Evolutionary conservation across 1,140 invertebrate species (phyloP), one percentile per base, ranked within the genome.

Genomic region (Lordiphosa collinella): DNA sequence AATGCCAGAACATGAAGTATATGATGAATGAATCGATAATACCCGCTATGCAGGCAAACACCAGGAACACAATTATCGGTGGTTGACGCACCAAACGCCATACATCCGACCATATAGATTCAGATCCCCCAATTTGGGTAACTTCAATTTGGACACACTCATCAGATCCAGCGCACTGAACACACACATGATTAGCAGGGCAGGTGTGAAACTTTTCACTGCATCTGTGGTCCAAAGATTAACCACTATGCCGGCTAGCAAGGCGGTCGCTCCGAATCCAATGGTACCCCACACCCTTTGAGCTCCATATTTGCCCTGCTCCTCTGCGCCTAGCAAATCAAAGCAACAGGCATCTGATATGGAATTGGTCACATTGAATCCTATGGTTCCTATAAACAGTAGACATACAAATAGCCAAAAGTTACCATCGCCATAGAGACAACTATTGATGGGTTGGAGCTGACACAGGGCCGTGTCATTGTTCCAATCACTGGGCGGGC

Each of bases 291-390:
- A 95, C 1, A 95, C 94, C 36, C 94, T 89, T 82, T 96, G 94
- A 11, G 92, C 91, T 1, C 94, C 94, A 73, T 95, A 96, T 36
- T 92, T 92, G 73, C 92, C 92, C 53, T 93, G 68, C 8, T 82
- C 70, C 9, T 58, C 74, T 86, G 91, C 90, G 93, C 94, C 94
- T 36, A 96, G 91, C 35, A 95, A 90, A 89, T 95, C 94, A 76
- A 95, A 96, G 88, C 94, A 95, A 47, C 95, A 93, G 14, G 94
- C 94, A 89, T 95, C 95, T 31, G 93, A 94, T 18, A 95, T 93
- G 48, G 92, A 94, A 70, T 95, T 95, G 12, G 91, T 91, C 1
- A 95, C 93, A 85, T 95, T 95, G 72, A 93, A 95, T 11, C 93
- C 92, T 60, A 95, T 93, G 1, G 92, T 93, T 25, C 94, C 94